Percentiles rank a stretch among this genome's conserved stretches.
Conservation (phyloP, 1,140 invertebrate genomes). For the Oncopodura yosiiana region DNA sequence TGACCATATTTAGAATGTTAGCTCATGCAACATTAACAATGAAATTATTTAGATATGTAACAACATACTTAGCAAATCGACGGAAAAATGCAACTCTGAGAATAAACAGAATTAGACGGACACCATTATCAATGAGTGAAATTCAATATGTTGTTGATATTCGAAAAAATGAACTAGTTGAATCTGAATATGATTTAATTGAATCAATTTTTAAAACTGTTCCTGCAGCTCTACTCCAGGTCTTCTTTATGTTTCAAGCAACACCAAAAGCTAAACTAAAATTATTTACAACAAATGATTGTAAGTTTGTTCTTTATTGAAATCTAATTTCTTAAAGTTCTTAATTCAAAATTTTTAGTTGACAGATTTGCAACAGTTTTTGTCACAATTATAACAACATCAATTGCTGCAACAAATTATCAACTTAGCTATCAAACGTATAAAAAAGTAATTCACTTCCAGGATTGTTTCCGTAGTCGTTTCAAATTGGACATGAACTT, state of each 20-base stretch:
- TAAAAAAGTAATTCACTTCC: constrained; percentile 10
- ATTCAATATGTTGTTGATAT: neutral
- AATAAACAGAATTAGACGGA: neutral
- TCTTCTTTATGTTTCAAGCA: constrained; percentile 10
- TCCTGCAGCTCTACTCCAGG: constrained; percentile 9
- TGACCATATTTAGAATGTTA: neutral
- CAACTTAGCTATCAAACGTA: constrained; percentile 3
- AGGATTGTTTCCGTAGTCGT: constrained; percentile 1
- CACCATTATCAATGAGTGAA: neutral
- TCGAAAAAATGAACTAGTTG: constrained; percentile 10
- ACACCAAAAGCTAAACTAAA: neutral
- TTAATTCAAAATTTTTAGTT: neutral
- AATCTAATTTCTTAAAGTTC: neutral
- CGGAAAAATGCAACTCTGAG: neutral
- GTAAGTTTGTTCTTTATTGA: constrained; percentile 4
- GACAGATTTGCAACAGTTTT: constrained; percentile 7
- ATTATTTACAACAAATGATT: neutral
- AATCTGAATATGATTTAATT: constrained; percentile 14
- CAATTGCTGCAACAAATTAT: constrained; percentile 3
- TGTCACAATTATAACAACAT: constrained; percentile 1
- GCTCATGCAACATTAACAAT: constrained; percentile 8
- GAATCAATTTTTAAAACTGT: constrained; percentile 14
- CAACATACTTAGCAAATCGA: constrained; percentile 6
- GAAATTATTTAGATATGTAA: constrained; percentile 14
- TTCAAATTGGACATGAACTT: constrained; percentile 6